Evolutionary conservation across 2,797 vertebrate genomes (phyloP).

Genomic region (Petrocephalus sullivani): DNA sequence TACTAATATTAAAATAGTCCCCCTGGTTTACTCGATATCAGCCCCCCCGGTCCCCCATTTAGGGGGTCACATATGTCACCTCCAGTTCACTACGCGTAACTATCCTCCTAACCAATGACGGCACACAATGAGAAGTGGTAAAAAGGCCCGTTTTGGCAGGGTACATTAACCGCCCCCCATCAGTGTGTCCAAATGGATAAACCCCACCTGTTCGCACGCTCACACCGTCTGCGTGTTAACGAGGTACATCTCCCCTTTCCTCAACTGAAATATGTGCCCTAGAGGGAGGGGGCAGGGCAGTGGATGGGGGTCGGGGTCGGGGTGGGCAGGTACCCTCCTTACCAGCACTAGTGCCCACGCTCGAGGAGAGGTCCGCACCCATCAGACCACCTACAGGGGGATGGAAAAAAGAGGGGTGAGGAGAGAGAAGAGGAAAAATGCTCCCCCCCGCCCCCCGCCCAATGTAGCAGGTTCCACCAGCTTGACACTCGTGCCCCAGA

Average conservation of each 20-base stretch:
- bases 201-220: not conserved
- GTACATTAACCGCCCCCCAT: not conserved
- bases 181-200: not conserved
- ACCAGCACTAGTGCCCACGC: constrained; percentile 85
- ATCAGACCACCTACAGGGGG: constrained; percentile 76
- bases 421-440: constrained; percentile 26
- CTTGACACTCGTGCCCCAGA: not conserved
- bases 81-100: not conserved
- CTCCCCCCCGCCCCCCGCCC: not conserved
- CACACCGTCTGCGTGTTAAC: not conserved
- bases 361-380: constrained; percentile 78
- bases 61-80: not conserved
- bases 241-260: not conserved
- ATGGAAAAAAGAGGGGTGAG: constrained; percentile 33
- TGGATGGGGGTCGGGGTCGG: not conserved
- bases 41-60: not conserved
- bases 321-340: constrained; percentile 37
- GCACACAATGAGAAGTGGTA: not conserved
- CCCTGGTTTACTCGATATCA: not conserved
- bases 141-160: not conserved
- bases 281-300: not conserved
- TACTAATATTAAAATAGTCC: not conserved
- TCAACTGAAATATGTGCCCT: not conserved
- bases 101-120: not conserved
- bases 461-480: constrained; percentile 6